Percentiles rank a stretch among this genome's conserved stretches.
phyloP scores from a whole-genome alignment of 2,113 vertebrate species.

The Saguinus imperator region DNA sequence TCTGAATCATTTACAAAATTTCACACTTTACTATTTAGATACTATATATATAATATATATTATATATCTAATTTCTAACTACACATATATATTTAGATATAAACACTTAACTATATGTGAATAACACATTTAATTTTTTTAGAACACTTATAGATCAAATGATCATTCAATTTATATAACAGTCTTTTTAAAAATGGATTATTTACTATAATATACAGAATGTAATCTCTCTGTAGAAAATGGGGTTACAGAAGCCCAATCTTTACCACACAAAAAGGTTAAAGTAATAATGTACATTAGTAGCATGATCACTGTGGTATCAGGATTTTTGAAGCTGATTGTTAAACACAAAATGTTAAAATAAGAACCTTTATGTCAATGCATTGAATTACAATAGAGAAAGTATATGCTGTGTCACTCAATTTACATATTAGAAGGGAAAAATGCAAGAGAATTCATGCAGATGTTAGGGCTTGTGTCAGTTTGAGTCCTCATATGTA shows the following conservation, averaged over 20 bases:
- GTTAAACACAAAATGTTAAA: slow-evolving; percentile 1
- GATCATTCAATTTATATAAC: neutral
- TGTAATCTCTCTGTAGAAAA: neutral
- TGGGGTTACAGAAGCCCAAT: neutral
- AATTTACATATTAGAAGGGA: neutral
- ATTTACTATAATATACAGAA: neutral
- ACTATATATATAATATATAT: too few species aligned
- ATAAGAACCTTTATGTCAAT: neutral
- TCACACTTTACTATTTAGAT: neutral
- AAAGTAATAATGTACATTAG: neutral
- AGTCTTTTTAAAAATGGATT: neutral
- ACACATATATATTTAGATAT: neutral
- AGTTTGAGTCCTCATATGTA: neutral
- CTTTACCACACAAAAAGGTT: neutral
- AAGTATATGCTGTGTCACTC: neutral
- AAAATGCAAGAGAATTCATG: neutral
- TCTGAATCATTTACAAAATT: neutral
- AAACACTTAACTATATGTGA: neutral
- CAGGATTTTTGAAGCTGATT: neutral
- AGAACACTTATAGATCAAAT: neutral
- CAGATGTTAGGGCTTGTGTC: neutral
- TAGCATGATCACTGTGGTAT: neutral
- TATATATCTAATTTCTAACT: too few species aligned
- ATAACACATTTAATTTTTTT: neutral
- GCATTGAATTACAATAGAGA: neutral